Evolutionary conservation across 2,888 invertebrate genomes (phyloP).

Genomic region (Colletes collaris): DNA sequence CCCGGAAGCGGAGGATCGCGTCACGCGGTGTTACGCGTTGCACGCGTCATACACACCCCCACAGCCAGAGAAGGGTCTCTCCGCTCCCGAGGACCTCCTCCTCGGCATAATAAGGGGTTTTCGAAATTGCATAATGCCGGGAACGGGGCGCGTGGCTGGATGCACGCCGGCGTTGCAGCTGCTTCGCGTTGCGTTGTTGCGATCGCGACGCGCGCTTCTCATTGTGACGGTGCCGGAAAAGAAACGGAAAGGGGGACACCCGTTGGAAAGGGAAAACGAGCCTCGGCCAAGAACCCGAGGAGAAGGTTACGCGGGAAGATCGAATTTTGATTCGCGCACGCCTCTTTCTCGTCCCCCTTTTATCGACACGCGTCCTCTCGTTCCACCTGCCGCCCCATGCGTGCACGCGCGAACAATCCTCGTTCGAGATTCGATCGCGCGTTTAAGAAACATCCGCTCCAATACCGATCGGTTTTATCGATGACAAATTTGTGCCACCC

Average conservation of each 20-base stretch:
- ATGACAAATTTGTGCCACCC: too few relatives aligned
- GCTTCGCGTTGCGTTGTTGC: conserved; percentile 27
- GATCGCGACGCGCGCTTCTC: conserved; percentile 39
- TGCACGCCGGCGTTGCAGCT: conserved; percentile 44
- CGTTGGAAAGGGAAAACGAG: conserved; percentile 26
- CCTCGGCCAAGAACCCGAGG: conserved; percentile 6
- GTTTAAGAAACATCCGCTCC: too few relatives aligned
- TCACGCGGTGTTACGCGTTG: conserved; percentile 18
- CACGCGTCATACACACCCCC: conserved; percentile 40
- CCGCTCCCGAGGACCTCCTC: conserved; percentile 1
- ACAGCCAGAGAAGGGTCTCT: neutral
- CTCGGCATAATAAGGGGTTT: conserved; percentile 62
- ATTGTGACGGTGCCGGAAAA: conserved; percentile 45
- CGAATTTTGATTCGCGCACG: conserved; percentile 49
- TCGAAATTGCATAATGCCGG: conserved; percentile 53
- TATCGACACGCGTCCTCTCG: conserved; percentile 15
- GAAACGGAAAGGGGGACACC: conserved; percentile 38
- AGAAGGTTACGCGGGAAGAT: conserved; percentile 45
- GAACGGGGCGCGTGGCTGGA: conserved; percentile 47
- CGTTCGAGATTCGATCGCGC: neutral
- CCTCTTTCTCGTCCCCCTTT: conserved; percentile 25
- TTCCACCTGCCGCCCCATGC: conserved; percentile 36
- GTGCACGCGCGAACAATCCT: conserved; percentile 20
- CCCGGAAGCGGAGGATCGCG: neutral
- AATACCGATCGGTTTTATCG: too few relatives aligned